phyloP scores from a whole-genome alignment of 1,140 invertebrate species.

The Diabrotica virgifera region DNA sequence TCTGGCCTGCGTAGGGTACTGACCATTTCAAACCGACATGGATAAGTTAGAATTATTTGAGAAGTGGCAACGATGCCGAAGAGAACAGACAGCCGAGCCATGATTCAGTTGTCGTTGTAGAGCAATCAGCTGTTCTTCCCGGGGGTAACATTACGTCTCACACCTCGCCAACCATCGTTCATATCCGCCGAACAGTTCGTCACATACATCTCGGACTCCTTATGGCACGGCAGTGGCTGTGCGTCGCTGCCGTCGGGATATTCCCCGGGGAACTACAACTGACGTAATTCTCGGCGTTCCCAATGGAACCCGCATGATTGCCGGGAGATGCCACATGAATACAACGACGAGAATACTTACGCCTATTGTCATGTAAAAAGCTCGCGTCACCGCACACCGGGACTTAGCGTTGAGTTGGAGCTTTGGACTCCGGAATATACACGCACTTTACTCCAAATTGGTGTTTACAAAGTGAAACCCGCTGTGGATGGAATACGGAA shows the following conservation, averaged over 20 bases:
- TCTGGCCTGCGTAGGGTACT: no score
- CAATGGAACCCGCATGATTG: slow-evolving; percentile 42
- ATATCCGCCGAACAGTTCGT: slow-evolving; percentile 21
- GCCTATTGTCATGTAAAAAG: slow-evolving; percentile 40
- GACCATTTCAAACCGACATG: no score
- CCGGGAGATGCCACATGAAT: slow-evolving; percentile 43
- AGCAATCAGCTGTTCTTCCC: slow-evolving; percentile 34
- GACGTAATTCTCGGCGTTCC: slow-evolving; percentile 43
- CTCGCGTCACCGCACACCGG: slow-evolving; percentile 7
- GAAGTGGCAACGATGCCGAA: background rate
- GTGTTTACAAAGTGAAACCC: slow-evolving; percentile 11
- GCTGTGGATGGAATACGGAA: slow-evolving; percentile 5
- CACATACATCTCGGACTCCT: slow-evolving; percentile 33
- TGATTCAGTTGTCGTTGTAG: slow-evolving; percentile 30
- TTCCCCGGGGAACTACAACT: slow-evolving; percentile 32
- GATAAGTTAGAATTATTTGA: background rate
- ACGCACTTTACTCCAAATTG: slow-evolving; percentile 29
- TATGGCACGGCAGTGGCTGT: slow-evolving; percentile 31
- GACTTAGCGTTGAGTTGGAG: background rate
- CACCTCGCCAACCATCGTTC: slow-evolving; percentile 32
- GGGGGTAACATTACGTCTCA: slow-evolving; percentile 29
- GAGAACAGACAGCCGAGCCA: slow-evolving; percentile 1
- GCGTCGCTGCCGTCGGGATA: slow-evolving; percentile 9
- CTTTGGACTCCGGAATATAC: slow-evolving; percentile 29
- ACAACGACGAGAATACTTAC: slow-evolving; percentile 37